Evolutionary conservation across 2,888 invertebrate species (phyloP).

Genomic region (Hirtodrosophila trivittata): DNA sequence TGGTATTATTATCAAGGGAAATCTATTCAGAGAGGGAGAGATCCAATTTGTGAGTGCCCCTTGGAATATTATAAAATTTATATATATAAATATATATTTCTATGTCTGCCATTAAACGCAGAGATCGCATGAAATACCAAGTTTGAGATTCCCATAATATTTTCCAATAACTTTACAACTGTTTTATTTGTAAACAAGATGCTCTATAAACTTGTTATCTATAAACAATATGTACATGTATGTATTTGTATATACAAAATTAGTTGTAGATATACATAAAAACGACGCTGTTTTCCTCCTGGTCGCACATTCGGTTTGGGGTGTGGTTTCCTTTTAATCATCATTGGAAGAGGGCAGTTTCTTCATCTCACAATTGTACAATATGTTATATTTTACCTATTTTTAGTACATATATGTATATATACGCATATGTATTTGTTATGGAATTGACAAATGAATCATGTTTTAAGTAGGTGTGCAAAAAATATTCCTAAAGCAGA

Average conservation of each 20-base stretch:
- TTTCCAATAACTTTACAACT: constrained; percentile 40
- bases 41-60: too few relatives aligned
- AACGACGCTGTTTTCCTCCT: constrained; percentile 2
- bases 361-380: constrained; percentile 3
- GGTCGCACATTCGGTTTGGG: constrained; percentile 18
- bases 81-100: too few relatives aligned
- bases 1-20: constrained; percentile 50
- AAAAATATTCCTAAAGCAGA: constrained; percentile 40
- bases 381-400: constrained; percentile 2
- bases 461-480: constrained; percentile 26
- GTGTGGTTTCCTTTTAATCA: constrained; percentile 57
- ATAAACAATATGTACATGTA: constrained; percentile 12
- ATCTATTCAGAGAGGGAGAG: constrained; percentile 53
- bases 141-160: constrained; percentile 20
- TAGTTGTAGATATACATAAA: constrained; percentile 6
- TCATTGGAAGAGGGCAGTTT: constrained; percentile 19
- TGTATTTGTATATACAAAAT: constrained; percentile 11
- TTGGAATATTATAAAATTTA: too few relatives aligned
- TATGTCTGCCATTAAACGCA: too few relatives aligned
- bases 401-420: neutral
- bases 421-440: constrained; percentile 1
- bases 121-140: neutral
- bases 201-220: constrained; percentile 19
- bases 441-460: constrained; percentile 44
- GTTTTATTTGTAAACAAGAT: constrained; percentile 40